Evolutionary conservation across 2,888 invertebrate species (phyloP), one percentile per base, ranked within the genome.

Genomic region (Andrena haemorrhoa): DNA sequence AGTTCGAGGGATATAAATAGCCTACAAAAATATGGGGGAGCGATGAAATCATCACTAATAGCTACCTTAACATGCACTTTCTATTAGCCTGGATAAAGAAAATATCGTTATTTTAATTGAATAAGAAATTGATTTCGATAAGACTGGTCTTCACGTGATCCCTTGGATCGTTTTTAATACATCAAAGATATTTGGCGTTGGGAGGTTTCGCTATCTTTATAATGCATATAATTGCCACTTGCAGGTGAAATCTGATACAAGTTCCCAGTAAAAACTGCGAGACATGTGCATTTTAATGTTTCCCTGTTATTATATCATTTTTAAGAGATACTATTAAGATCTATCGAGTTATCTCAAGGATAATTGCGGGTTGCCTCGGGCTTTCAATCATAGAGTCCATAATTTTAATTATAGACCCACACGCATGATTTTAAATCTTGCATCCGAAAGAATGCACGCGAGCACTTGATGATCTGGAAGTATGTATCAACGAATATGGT

Each of bases 301-400:
- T 79, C 69, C 64, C 79, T 65, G 49, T 79, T 76, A 79, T 79
- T 79, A 70, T 70, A 70, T 51, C n/a, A 70, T 76, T 76, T 79
- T 76, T 79, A 64, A 65, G 20, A 51, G 26, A 79, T 76, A 58
- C 41, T 76, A 79, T 76, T 76, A 70, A 79, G 69, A 69, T 75
- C 69, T 75, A 79, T 69, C 56, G 26, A 56, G 23, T 35, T 76
- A 65, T 76, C 58, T 58, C 5, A 49, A 76, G n/a, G 64, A 58
- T 79, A 70, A 79, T 79, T 76, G 58, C 76, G 5, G 76, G 69
- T 79, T 79, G 47, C 56, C 49, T 31, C 35, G n/a, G 35, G 56
- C 63, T 69, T 79, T 75, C 76, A 75, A 75, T 79, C 76, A 76
- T 49, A 69, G 69, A 69, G 68, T 29, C 35, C 49, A 75, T 79